phyloP scores from a whole-genome alignment of 2,888 invertebrate genomes.

The Prosopocoilus inquinatus region DNA sequence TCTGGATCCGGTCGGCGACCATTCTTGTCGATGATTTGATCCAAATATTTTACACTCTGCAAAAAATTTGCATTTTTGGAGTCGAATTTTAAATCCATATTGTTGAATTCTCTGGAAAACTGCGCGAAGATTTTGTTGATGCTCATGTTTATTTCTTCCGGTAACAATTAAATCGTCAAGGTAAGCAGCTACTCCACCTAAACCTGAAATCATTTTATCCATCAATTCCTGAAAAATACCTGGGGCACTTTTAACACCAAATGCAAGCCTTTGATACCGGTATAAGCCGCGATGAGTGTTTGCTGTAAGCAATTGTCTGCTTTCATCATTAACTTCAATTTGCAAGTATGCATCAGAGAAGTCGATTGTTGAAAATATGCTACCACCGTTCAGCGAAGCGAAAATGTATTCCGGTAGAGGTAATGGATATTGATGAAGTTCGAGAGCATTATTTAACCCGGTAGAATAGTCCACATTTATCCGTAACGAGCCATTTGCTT shows the following conservation, averaged over 20 bases:
- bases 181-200: neutral
- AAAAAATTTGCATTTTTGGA: too few species aligned
- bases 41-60: too few species aligned
- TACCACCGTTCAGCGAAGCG: neutral
- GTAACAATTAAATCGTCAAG: neutral
- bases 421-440: constrained; percentile 25
- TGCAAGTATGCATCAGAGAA: constrained; percentile 13
- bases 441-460: constrained; percentile 23
- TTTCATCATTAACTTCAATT: constrained; percentile 11
- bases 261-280: constrained; percentile 28
- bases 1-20: constrained; percentile 12
- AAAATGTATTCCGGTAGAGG: constrained; percentile 23
- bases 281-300: constrained; percentile 35
- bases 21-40: too few species aligned
- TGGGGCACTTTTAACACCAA: neutral
- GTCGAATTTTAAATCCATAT: too few species aligned
- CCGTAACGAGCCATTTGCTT: constrained; percentile 29
- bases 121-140: too few species aligned
- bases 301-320: constrained; percentile 4
- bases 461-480: constrained; percentile 29
- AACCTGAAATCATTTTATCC: neutral
- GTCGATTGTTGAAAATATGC: constrained; percentile 7
- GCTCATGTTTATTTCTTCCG: neutral
- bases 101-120: too few species aligned
- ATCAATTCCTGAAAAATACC: constrained; percentile 1